Base-by-base conservation (phyloP, 2,113 vertebrate species). In the Procavia capensis region DNA sequence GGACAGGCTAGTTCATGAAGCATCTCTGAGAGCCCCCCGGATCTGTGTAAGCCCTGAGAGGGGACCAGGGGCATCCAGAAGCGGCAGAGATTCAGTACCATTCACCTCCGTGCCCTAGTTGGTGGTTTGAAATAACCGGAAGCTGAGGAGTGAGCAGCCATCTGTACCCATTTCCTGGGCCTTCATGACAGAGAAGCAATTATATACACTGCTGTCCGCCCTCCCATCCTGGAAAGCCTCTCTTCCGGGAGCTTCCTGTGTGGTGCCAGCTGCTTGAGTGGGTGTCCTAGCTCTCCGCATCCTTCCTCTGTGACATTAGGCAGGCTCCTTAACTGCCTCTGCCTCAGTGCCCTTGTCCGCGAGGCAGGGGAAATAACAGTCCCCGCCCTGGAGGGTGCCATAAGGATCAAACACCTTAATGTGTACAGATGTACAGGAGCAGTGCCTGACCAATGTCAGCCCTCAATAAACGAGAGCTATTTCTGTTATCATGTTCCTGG, bases 391-490 rank as follows among this genome's bases (percentile, higher is more conserved):
- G 50, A 54, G 50, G 50, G 13, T 54, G 50, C 50, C 11, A 2
- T 54, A 13, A 54, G 50, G 50, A 54, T 54, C 50, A 54, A 27
- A 41, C 20, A 45, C 39, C 31, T 59, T 45, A 39, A 87, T 6
- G 39, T 4, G 34, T 1, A 13, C 1, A 0, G 1, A 27, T 16
- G 50, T 54, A 54, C 50, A 54, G 13, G 47, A 50, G 25, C 63
- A 25, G 41, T 3, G n/a, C 41, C 39, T 19, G 43, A 54, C 25
- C 0, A 10, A 22, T 19, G 43, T 10, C 20, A 31, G 54, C 61
- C 36, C 39, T 45, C 34, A 0, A 5, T 0, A 45, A 54, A 39
- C 0, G 5, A 22, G 17, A 57, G 36, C n/a, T 54, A 8, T 64
- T 36, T 9, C 61, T 54, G 87, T 31, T 11, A 9, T 27, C 14